phyloP scores from a whole-genome alignment of 1,140 invertebrate genomes.

The Protaetia brevitarsis region DNA sequence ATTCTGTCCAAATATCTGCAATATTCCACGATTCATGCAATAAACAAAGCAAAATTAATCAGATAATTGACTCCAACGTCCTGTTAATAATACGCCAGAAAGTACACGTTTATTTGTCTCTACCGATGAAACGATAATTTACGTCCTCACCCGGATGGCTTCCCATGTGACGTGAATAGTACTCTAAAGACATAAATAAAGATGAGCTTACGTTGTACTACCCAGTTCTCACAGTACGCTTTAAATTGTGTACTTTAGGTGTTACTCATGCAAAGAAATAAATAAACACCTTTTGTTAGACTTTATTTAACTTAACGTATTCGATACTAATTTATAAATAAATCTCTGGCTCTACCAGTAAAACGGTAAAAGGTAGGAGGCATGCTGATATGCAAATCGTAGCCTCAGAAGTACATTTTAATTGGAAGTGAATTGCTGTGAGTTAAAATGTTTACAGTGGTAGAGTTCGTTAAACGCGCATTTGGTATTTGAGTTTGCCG shows the following conservation, averaged over 20 bases:
- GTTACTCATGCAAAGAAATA: conserved; percentile 2
- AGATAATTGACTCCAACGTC: background rate
- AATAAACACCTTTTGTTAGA: background rate
- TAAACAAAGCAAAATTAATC: background rate
- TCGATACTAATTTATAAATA: conserved; percentile 17
- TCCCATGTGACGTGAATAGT: background rate
- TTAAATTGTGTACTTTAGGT: conserved; percentile 15
- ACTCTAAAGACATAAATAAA: conserved; percentile 8
- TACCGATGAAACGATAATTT: background rate
- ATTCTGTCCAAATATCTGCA: no score
- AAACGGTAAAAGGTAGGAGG: background rate
- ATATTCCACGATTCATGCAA: no score
- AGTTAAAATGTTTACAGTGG: background rate
- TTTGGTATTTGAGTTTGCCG: no score
- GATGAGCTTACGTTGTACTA: background rate
- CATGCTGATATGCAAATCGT: background rate
- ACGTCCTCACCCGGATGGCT: background rate
- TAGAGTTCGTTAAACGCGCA: no score
- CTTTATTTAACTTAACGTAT: background rate
- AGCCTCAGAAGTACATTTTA: background rate
- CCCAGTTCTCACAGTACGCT: background rate
- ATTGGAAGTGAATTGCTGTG: background rate
- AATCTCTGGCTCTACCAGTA: background rate
- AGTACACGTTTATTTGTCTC: background rate
- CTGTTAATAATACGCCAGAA: conserved; percentile 11